Evolutionary conservation across 30 jellyfish, hydroid and myxozoan genomes (phyloP), one percentile per base, ranked within the genome.

Genomic region (Cassiopea andromeda): DNA sequence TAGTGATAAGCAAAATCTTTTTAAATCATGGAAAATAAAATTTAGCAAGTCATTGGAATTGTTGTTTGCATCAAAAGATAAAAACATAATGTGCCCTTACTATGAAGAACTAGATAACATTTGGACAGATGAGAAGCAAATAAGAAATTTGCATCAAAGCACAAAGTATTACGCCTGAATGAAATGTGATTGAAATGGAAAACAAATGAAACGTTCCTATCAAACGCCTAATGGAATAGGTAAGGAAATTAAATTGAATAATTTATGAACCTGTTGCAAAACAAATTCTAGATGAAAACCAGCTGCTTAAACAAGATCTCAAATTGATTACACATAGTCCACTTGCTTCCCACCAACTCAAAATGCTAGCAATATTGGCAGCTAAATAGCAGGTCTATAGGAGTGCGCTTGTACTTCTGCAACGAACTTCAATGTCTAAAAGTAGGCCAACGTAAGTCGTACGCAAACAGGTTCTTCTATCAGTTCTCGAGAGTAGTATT

Each of bases 231-330:
- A 2, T 27, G 15, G 8, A 64, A 64, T 27, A 14, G 15, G 73
- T 64, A 64, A 14, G 8, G 15, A 64, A 64, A 4, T 64, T 5
- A 27, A 64, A 64, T 64, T 64, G 73, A 78, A 78, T 78, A 78
- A 14, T 78, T 78, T 75, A 75, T 75, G 83, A 75, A 2, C 45
- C 45, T 75, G 66, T 75, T 38, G 64, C 83, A 44, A 13, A 54
- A 75, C 27, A 44, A 58, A 78, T 48, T 78, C 87, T 48, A 49
- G 16, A 12, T 43, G 27, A 78, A 46, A 46, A 12, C 38, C 87
- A 78, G 87, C 87, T 78, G 87, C n/a, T 78, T 50, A 78, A 78
- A 78, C 46, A 69, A 38, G 71, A 17, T 16, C 7, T 43, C 90
- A 60, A 59, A 64, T 64, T 64, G 73, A 64, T 64, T 64, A 64